Evolutionary conservation across 2,888 invertebrate genomes (phyloP), one percentile per base, ranked within the genome.

Genomic region (Drosophila percnosoma): DNA sequence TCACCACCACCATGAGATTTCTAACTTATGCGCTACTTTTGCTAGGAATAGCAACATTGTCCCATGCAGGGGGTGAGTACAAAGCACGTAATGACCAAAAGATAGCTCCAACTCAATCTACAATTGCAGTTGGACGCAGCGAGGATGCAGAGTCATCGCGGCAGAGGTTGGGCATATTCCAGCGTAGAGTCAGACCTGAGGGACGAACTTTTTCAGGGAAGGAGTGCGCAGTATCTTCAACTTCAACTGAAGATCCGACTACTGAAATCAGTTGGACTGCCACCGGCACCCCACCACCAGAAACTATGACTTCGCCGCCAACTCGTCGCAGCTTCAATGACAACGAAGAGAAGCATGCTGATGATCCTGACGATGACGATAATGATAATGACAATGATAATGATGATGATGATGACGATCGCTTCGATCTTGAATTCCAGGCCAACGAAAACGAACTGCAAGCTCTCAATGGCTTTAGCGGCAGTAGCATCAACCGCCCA

Each of bases 51-150:
- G 73, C 83, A 13, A 68, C 52, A 15, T 33, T 81, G 24, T 71
- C 71, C 66, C 72, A 74, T 18, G 89, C 84, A 10, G 87, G 69
- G 31, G 89, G 84, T 84, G 55, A 88, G 83, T 54, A 45, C n/a
- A 4, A 24, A 31, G 5, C 15, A 4, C n/a, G n/a, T 11, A 11
- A 36, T 54, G 11, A 54, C 36, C 27, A 10, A n/a, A 21, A 21
- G 6, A 6, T 24, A 54, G 24, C 11, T 2, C 1, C 1, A 27
- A 36, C 18, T 54, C 18, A 52, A 52, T 10, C n/a, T n/a, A n/a
- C 36, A n/a, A 11, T 38, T 18, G n/a, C 80, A 79, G 76, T 67
- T 65, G 48, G 51, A 38, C 68, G 62, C 53, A 38, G 13, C 11
- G 73, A 55, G n/a, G 76, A 73, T 27, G 60, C 15, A 2, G 73